Evolutionary conservation across 2,888 invertebrate species (phyloP), one percentile per base, ranked within the genome.

Genomic region (Meloe dianella): DNA sequence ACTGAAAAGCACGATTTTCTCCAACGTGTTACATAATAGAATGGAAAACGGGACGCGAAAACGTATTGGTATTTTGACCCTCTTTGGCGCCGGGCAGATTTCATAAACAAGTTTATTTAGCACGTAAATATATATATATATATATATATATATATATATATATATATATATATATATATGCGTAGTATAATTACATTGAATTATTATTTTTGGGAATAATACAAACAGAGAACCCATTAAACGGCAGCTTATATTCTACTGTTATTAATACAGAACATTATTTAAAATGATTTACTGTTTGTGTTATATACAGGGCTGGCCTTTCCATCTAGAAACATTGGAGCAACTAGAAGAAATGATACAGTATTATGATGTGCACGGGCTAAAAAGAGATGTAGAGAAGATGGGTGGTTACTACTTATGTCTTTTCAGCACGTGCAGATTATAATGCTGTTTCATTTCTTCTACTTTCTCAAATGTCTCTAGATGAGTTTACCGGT

Each of bases 71-170:
- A 80, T 80, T 82, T 83, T 82, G 83, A 83, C 83, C 82, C 80
- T 76, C 73, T 76, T 65, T 76, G 81, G 82, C 82, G 82, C 81
- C 82, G 78, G 75, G 76, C 79, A 79, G 80, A 82, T 82, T 82
- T 81, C 82, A 82, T 82, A 82, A 82, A 82, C 82, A 82, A 81
- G 79, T 82, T 82, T 82, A 82, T 82, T 82, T 80, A 78, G 78
- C 78, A 72, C 80, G 80, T 82, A 82, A 81, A 41, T 41, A 41
- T 41, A 41, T n/a, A n/a, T n/a, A n/a, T n/a, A n/a, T n/a, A n/a
- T n/a, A n/a, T n/a, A n/a, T n/a, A n/a, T n/a, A n/a, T n/a, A n/a
- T n/a, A n/a, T n/a, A n/a, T n/a, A n/a, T n/a, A n/a, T n/a, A n/a
- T n/a, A n/a, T n/a, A n/a, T n/a, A n/a, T n/a, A n/a, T n/a, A n/a